Conservation (phyloP, 2,888 invertebrate species). For the Artemia sinica region DNA sequence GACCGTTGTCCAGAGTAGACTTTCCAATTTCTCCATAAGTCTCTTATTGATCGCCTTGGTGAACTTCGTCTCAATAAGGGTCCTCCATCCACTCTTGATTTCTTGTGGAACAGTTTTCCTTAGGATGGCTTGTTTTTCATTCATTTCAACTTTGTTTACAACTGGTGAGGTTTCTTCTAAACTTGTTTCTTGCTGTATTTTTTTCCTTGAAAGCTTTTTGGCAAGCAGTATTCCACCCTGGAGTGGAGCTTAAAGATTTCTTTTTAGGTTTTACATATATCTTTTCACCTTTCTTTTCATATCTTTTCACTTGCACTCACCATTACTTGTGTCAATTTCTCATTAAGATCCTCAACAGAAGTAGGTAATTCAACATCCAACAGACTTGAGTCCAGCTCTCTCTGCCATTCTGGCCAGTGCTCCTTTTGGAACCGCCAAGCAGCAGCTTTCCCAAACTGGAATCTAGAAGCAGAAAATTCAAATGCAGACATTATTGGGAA, state of each 20-base stretch:
- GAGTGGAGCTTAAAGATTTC: background rate
- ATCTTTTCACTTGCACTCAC: background rate
- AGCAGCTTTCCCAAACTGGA: conserved; percentile 1
- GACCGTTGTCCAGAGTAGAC: background rate
- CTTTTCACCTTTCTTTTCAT: background rate
- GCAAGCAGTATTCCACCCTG: background rate
- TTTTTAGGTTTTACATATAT: background rate
- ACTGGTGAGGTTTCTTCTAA: background rate
- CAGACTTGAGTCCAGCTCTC: background rate
- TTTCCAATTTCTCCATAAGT: background rate
- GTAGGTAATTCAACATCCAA: background rate
- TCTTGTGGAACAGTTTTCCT: background rate
- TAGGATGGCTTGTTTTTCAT: background rate
- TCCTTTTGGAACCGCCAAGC: background rate
- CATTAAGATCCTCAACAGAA: background rate
- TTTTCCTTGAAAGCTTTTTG: background rate
- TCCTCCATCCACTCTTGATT: background rate
- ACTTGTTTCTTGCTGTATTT: background rate
- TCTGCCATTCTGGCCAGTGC: background rate
- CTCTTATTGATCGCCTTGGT: background rate
- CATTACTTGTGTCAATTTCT: background rate
- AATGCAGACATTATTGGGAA: background rate
- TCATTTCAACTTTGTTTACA: background rate
- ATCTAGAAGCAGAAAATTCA: background rate
- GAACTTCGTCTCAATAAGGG: background rate